These are phyloP conservation scores for Parochlus steinenii DNA, from an alignment of 2,888 invertebrate species.

Conservation along the genomic window DNA sequence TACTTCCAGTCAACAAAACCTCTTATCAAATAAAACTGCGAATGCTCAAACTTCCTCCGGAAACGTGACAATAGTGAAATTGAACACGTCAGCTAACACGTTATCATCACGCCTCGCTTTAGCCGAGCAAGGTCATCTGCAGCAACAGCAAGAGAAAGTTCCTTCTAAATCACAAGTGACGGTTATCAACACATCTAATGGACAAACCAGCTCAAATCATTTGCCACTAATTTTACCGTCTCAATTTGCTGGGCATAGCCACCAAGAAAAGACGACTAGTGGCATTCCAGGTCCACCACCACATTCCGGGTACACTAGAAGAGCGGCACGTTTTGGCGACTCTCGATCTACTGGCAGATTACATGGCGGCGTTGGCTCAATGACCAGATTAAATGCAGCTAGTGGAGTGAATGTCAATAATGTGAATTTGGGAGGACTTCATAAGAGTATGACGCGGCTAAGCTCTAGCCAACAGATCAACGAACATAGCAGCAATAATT, in stretches of 20 bases:
- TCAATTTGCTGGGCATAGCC: slow-evolving; percentile 17
- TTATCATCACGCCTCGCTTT: slow-evolving; percentile 15
- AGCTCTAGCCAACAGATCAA: slow-evolving; percentile 58
- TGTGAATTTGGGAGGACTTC: slow-evolving; percentile 46
- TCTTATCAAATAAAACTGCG: slow-evolving; percentile 15
- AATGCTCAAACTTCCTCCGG: slow-evolving; percentile 47
- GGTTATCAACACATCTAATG: no score
- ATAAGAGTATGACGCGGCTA: slow-evolving; percentile 67
- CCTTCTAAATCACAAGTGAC: no score
- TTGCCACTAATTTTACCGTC: slow-evolving; percentile 16
- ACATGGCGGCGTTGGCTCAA: slow-evolving; percentile 45
- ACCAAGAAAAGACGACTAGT: slow-evolving; percentile 13
- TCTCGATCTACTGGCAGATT: slow-evolving; percentile 58
- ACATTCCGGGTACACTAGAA: slow-evolving; percentile 36
- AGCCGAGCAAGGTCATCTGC: slow-evolving; percentile 14
- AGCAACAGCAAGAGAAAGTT: slow-evolving; percentile 15
- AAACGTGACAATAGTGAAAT: slow-evolving; percentile 56
- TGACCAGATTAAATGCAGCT: slow-evolving; percentile 60
- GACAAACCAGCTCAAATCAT: no score
- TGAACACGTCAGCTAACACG: no score
- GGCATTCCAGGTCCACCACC: slow-evolving; percentile 1
- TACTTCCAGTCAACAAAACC: slow-evolving; percentile 4
- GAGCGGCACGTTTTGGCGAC: slow-evolving; percentile 50
- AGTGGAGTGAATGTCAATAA: slow-evolving; percentile 25
- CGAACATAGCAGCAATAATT: slow-evolving; percentile 15